Evolutionary conservation across 2,888 invertebrate species (phyloP).

Genomic region (Anthophora plumipes): DNA sequence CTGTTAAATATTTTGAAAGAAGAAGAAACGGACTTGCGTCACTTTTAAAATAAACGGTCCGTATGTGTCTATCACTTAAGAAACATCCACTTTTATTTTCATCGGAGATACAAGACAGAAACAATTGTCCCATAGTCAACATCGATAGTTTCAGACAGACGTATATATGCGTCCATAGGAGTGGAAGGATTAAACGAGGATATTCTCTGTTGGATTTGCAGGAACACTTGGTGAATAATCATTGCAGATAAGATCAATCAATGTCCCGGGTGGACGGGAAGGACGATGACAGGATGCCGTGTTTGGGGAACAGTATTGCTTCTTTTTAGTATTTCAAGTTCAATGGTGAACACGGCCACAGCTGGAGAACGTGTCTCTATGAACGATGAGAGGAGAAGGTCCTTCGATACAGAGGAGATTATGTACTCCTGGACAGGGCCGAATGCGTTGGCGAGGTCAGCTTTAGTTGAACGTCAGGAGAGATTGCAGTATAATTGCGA

Average conservation of each 20-base stretch:
- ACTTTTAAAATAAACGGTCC: too few species aligned
- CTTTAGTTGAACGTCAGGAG: slow-evolving; percentile 82
- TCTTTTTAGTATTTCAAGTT: slow-evolving; percentile 44
- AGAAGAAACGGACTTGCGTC: too few species aligned
- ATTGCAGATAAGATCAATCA: slow-evolving; percentile 54
- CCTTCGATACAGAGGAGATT: slow-evolving; percentile 48
- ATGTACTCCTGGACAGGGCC: slow-evolving; percentile 79
- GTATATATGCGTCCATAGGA: too few species aligned
- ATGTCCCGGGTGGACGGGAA: slow-evolving; percentile 67
- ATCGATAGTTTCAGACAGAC: too few species aligned
- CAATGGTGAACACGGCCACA: slow-evolving; percentile 16
- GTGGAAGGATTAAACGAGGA: too few species aligned
- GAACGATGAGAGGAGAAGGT: slow-evolving; percentile 43
- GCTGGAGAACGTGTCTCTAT: slow-evolving; percentile 24
- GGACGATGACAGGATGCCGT: slow-evolving; percentile 76
- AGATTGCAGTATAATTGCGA: slow-evolving; percentile 80
- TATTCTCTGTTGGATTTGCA: too few species aligned
- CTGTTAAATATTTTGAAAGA: too few species aligned
- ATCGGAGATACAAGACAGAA: too few species aligned
- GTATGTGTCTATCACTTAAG: too few species aligned
- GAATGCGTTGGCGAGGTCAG: slow-evolving; percentile 80
- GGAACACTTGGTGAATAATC: neutral
- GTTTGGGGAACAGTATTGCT: slow-evolving; percentile 60
- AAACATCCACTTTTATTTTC: too few species aligned
- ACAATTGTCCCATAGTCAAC: too few species aligned